Conservation (phyloP, 2,113 vertebrate genomes). For the Antigone vipio region DNA sequence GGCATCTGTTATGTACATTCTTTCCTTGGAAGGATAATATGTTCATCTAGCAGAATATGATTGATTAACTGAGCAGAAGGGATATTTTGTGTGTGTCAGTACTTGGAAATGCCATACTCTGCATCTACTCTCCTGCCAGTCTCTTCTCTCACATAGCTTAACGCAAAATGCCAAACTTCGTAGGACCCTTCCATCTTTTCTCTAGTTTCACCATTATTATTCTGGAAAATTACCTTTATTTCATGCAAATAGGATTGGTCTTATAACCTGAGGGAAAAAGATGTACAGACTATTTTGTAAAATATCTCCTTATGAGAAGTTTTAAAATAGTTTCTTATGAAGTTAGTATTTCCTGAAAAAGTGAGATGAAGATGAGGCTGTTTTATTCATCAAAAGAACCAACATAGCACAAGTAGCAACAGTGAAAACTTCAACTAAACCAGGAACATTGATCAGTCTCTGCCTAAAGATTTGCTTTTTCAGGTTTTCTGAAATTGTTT, state of each 20-base stretch:
- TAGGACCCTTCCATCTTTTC: neutral
- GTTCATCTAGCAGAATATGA: slow-evolving; percentile 40
- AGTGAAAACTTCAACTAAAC: neutral
- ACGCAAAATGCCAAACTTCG: neutral
- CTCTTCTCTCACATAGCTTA: neutral
- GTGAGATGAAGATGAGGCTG: neutral
- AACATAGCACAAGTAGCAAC: neutral
- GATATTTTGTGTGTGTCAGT: neutral
- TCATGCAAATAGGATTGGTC: neutral
- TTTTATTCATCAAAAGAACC: neutral
- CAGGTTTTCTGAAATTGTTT: neutral
- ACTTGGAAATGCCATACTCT: slow-evolving; percentile 8
- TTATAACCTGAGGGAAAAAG: neutral
- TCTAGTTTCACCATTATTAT: neutral
- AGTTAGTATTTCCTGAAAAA: neutral
- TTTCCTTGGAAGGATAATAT: slow-evolving; percentile 33
- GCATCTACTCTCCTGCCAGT: neutral
- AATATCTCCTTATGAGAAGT: neutral
- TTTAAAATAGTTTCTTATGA: neutral
- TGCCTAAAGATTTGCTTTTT: neutral
- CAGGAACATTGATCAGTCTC: neutral
- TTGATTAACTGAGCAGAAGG: slow-evolving; percentile 46
- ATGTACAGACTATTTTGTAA: neutral
- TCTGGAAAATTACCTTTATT: neutral
- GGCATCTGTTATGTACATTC: slow-evolving; percentile 18